Conservation (phyloP, 35 echinoderm and acorn worm genomes). For the Apostichopus parvimensis region DNA sequence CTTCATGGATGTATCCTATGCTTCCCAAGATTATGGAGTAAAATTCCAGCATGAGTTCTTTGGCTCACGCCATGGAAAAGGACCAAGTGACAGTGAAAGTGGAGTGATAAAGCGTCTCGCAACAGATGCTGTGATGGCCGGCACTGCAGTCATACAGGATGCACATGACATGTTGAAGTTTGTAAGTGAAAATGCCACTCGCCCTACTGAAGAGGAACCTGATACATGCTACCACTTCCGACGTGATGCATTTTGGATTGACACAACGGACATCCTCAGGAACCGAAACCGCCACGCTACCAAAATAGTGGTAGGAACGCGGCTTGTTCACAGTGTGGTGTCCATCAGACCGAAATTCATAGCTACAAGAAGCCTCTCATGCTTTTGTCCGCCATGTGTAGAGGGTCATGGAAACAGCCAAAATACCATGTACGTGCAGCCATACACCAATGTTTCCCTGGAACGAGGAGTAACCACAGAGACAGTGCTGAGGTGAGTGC, state of each 20-base stretch:
- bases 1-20: slow-evolving; percentile 68
- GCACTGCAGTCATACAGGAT: slow-evolving; percentile 20
- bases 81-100: slow-evolving; percentile 71
- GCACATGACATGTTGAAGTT: slow-evolving; percentile 53
- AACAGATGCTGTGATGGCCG: slow-evolving; percentile 64
- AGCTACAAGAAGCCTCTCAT: slow-evolving; percentile 5
- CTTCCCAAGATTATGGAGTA: slow-evolving; percentile 11
- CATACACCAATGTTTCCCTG: slow-evolving; percentile 14
- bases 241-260: slow-evolving; percentile 30
- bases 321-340: slow-evolving; percentile 30
- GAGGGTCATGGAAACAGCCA: neutral
- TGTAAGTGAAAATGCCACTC: slow-evolving; percentile 35
- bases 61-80: slow-evolving; percentile 63
- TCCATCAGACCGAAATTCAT: slow-evolving; percentile 48
- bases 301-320: slow-evolving; percentile 52
- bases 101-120: slow-evolving; percentile 57
- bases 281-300: slow-evolving; percentile 17
- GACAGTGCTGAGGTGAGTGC: neutral
- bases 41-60: slow-evolving; percentile 61
- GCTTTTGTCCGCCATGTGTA: neutral
- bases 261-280: neutral
- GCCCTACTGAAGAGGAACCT: neutral
- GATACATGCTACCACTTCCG: slow-evolving; percentile 42
- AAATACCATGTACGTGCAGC: slow-evolving; percentile 18
- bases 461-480: slow-evolving; percentile 22